A percentile compares a stretch with the other conserved stretches of the same genome.
Evolutionary conservation across 2,113 vertebrate genomes (phyloP).

Genomic region (Cavia porcellus): DNA sequence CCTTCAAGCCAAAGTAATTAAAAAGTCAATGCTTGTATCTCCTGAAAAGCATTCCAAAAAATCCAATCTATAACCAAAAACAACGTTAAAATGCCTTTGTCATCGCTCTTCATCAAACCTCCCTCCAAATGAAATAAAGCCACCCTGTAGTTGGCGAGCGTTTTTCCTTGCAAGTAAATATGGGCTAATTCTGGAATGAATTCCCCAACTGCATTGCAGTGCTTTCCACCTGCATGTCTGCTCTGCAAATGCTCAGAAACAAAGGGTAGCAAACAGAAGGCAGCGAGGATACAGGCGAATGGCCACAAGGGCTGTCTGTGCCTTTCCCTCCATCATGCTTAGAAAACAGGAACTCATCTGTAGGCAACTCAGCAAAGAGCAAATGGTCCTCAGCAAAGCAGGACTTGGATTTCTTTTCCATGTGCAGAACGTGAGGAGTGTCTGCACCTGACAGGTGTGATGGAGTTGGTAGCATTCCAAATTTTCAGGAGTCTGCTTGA

Average conservation of each 20-base stretch:
- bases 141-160: background rate
- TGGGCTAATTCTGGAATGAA: background rate
- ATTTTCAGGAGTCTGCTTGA: background rate
- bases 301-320: background rate
- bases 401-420: background rate
- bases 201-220: background rate
- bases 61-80: background rate
- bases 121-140: background rate
- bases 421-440: background rate
- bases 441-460: background rate
- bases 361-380: background rate
- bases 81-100: background rate
- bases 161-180: background rate
- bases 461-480: background rate
- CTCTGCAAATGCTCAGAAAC: background rate
- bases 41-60: slow-evolving; percentile 23
- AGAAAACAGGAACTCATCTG: background rate
- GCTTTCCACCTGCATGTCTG: background rate
- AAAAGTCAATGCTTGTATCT: background rate
- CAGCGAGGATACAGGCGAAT: background rate
- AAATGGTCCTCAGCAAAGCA: background rate
- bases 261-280: background rate
- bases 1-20: background rate
- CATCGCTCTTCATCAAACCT: background rate
- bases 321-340: background rate